Evolutionary conservation across 2,888 invertebrate species (phyloP).

Genomic region (Odontocolon sp.): DNA sequence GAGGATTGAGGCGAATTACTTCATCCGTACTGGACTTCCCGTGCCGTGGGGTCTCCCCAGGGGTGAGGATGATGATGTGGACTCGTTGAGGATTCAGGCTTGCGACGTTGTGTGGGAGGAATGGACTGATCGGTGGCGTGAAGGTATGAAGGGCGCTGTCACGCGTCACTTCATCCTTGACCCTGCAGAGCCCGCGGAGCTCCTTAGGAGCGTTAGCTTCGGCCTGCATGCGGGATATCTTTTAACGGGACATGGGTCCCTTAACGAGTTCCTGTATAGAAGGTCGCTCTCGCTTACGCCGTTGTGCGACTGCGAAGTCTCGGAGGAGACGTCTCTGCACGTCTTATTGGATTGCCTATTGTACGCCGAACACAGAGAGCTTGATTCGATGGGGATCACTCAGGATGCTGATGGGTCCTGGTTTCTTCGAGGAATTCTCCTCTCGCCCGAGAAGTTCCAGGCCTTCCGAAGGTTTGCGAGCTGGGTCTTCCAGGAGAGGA

Average conservation of each 20-base stretch:
- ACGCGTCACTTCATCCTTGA: not conserved
- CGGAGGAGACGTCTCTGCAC: not conserved
- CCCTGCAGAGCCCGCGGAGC: not conserved
- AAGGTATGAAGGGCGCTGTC: too few species aligned
- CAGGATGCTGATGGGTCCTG: too few species aligned
- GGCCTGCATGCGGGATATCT: too few species aligned
- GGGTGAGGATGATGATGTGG: not conserved
- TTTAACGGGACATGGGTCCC: not conserved
- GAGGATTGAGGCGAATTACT: conserved; percentile 19
- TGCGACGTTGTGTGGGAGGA: not conserved
- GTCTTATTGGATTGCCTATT: not conserved
- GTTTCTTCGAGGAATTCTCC: too few species aligned
- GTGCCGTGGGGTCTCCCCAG: conserved; percentile 2
- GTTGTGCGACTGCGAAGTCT: not conserved
- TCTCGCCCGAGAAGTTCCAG: too few species aligned
- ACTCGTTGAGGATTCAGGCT: not conserved
- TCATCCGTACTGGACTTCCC: not conserved
- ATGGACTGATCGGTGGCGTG: not conserved
- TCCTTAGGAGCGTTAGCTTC: too few species aligned
- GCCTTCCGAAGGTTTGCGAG: too few species aligned
- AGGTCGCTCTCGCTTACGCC: not conserved
- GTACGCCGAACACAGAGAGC: not conserved
- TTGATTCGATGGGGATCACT: not conserved
- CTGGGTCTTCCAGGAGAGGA: too few species aligned
- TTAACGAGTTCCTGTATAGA: not conserved